Percentiles rank a stretch among this genome's conserved stretches.
Evolutionary conservation across 2,888 invertebrate genomes (phyloP).

Genomic region (Andrena bicolor): DNA sequence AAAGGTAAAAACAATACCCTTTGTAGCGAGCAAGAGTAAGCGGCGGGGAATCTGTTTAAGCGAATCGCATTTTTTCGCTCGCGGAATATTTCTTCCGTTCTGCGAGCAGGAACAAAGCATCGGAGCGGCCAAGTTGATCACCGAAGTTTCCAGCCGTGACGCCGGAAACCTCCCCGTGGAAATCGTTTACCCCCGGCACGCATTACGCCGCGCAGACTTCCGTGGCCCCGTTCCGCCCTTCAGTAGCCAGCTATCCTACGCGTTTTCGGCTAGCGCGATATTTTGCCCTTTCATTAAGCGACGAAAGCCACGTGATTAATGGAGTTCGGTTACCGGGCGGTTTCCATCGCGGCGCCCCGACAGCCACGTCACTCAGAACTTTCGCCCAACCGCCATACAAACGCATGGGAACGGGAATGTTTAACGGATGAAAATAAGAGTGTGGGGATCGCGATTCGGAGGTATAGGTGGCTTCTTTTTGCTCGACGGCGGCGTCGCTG

Average conservation of each 20-base stretch:
- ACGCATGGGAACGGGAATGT: slow-evolving; percentile 63
- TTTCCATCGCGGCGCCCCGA: slow-evolving; percentile 67
- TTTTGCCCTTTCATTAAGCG: slow-evolving; percentile 75
- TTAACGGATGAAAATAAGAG: slow-evolving; percentile 47
- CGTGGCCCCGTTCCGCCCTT: slow-evolving; percentile 19
- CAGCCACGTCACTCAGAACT: slow-evolving; percentile 66
- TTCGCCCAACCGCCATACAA: slow-evolving; percentile 59
- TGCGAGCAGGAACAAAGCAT: slow-evolving; percentile 27
- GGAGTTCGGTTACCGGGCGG: slow-evolving; percentile 72
- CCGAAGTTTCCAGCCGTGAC: slow-evolving; percentile 6
- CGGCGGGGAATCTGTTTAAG: slow-evolving; percentile 34
- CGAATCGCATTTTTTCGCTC: slow-evolving; percentile 39
- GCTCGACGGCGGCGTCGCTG: neutral
- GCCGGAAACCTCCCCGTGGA: slow-evolving; percentile 18
- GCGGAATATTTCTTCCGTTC: slow-evolving; percentile 35
- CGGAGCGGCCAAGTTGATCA: slow-evolving; percentile 24
- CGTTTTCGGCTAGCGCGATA: slow-evolving; percentile 67
- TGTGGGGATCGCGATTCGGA: slow-evolving; percentile 35
- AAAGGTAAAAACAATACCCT: slow-evolving; percentile 34
- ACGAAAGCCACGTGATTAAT: slow-evolving; percentile 73
- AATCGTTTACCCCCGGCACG: slow-evolving; percentile 11
- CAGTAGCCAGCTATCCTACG: slow-evolving; percentile 22
- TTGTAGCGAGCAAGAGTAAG: slow-evolving; percentile 10
- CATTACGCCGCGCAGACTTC: slow-evolving; percentile 8
- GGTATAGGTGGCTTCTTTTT: slow-evolving; percentile 12